phyloP scores from a whole-genome alignment of 2,797 vertebrate species.

The Emys orbicularis region DNA sequence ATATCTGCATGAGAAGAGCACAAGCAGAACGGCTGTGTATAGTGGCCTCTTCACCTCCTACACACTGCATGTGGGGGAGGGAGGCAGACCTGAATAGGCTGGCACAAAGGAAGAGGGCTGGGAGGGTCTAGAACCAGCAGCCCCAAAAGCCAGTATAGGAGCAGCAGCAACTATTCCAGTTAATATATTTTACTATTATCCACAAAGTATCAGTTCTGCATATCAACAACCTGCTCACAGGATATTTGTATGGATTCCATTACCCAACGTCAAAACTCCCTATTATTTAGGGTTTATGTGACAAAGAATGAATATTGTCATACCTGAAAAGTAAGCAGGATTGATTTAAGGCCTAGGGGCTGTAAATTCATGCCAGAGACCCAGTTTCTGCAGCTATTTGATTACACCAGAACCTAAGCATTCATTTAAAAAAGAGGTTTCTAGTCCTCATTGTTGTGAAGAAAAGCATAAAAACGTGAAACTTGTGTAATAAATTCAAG shows the following conservation, averaged over 20 bases:
- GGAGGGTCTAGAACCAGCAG: not conserved
- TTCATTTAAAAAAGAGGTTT: not conserved
- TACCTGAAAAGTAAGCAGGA: not conserved
- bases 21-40: not conserved
- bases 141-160: not conserved
- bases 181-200: not conserved
- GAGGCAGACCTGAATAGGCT: not conserved
- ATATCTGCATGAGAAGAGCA: fast-evolving
- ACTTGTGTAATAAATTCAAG: not conserved
- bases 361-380: not conserved
- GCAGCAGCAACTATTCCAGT: not conserved
- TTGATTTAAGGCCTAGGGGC: not conserved
- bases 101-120: not conserved
- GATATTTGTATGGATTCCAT: not conserved
- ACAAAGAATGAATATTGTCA: not conserved
- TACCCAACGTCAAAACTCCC: not conserved
- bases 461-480: not conserved
- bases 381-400: not conserved
- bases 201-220: not conserved
- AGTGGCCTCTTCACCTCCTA: not conserved
- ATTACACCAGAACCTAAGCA: not conserved
- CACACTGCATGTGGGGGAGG: not conserved
- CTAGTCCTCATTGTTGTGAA: fast-evolving
- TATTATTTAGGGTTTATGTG: not conserved
- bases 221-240: not conserved